A percentile compares a stretch with the other conserved stretches of the same genome.
Conservation (phyloP, 1,140 invertebrate genomes). For the Drosophila fuyamai region DNA sequence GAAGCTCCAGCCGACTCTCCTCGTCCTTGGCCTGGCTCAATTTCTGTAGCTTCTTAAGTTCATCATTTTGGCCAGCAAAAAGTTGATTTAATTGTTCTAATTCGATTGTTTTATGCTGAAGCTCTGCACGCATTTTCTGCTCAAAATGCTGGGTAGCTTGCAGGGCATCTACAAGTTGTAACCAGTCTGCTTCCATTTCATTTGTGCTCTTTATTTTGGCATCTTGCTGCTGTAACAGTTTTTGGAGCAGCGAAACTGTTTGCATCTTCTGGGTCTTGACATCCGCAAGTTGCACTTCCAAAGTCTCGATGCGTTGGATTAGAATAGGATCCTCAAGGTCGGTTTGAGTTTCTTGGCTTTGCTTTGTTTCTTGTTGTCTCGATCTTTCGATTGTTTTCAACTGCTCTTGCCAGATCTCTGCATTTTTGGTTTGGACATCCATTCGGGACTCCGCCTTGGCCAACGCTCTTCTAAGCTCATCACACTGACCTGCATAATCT, state of each 20-base stretch:
- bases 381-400: conserved; percentile 2
- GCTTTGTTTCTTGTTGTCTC: not conserved
- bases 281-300: conserved; percentile 59
- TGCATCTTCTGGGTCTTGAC: conserved; percentile 54
- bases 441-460: conserved; percentile 29
- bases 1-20: conserved; percentile 52
- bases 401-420: conserved; percentile 24
- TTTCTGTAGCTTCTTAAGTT: conserved; percentile 64
- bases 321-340: conserved; percentile 20
- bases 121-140: conserved; percentile 49
- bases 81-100: conserved; percentile 71
- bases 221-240: conserved; percentile 65
- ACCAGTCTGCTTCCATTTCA: conserved; percentile 72
- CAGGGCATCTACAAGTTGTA: conserved; percentile 57
- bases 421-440: conserved; percentile 9
- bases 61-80: conserved; percentile 71
- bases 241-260: conserved; percentile 57
- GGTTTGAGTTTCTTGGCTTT: conserved; percentile 34
- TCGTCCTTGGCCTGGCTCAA: conserved; percentile 36
- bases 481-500: conserved; percentile 42
- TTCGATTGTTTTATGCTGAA: conserved; percentile 66
- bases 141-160: conserved; percentile 64
- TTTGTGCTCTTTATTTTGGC: conserved; percentile 68
- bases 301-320: conserved; percentile 45
- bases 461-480: conserved; percentile 26